Percentiles rank a stretch among this genome's conserved stretches.
Evolutionary conservation across 2,888 invertebrate genomes (phyloP).

Genomic region (Athrips mouffetella): DNA sequence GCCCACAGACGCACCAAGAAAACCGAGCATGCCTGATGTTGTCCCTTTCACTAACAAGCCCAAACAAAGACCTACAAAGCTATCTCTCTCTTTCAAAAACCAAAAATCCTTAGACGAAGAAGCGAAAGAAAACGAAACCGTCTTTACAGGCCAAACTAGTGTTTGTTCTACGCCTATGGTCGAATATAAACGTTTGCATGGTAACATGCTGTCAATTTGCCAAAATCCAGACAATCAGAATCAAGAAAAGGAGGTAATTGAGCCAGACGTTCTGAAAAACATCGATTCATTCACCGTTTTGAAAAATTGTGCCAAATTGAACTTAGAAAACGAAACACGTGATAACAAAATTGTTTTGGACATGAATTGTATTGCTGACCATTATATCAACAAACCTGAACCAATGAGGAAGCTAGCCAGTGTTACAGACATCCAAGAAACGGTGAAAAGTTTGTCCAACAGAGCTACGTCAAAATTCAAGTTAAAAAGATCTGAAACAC

Average conservation of each 20-base stretch:
- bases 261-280: conserved; percentile 62
- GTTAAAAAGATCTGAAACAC: conserved; percentile 48
- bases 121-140: conserved; percentile 66
- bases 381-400: conserved; percentile 70
- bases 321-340: conserved; percentile 53
- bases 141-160: conserved; percentile 83
- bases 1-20: conserved; percentile 33
- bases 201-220: conserved; percentile 85
- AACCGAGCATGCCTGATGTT: conserved; percentile 67
- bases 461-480: conserved; percentile 78
- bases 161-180: conserved; percentile 89
- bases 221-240: conserved; percentile 78
- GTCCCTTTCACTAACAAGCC: conserved; percentile 74
- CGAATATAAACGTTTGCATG: conserved; percentile 85
- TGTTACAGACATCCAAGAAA: conserved; percentile 81
- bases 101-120: conserved; percentile 78
- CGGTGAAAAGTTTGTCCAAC: conserved; percentile 76
- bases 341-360: conserved; percentile 59
- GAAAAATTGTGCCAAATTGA: conserved; percentile 48
- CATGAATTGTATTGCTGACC: conserved; percentile 66
- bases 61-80: conserved; percentile 73
- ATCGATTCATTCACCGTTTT: too few relatives aligned
- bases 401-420: conserved; percentile 74
- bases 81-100: conserved; percentile 78
- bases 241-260: conserved; percentile 65